Evolutionary conservation across 2,888 invertebrate genomes (phyloP), one percentile per base, ranked within the genome.

Genomic region (Drosophila nigricruria): DNA sequence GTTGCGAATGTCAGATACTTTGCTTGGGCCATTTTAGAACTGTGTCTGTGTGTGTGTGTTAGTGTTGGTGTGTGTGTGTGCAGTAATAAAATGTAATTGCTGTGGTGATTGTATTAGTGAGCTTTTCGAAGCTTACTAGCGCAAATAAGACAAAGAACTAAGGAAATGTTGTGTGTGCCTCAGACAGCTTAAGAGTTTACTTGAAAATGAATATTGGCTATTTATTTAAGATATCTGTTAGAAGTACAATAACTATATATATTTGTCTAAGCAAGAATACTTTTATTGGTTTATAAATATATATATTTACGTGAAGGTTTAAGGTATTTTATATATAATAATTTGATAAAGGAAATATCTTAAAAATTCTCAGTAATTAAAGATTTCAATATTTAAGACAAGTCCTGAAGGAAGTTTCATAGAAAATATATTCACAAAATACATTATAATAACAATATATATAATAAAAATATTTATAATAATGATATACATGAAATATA

Each of bases 1-100:
- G 79, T 78, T 78, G 65, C 69, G 69, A 79, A 75, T 75, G 77
- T 70, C 79, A 82, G 73, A 71, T 77, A 70, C 73, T 83, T 77
- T 71, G 73, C 77, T 66, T 73, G 62, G 62, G 64, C 59, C 79
- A 79, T 76, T 73, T 74, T 53, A 74, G 56, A 70, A 36, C 23
- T 32, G 12, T 27, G 16, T 23, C 25, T 47, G 52, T 50, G 62
- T 54, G 43, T 57, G 52, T 57, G 56, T 53, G 49, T 45, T n/a
- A n/a, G n/a, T 42, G n/a, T n/a, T n/a, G n/a, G n/a, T n/a, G 58
- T 54, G 30, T 60, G 40, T 54, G 36, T 36, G 52, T 42, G 34
- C 47, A 20, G 60, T 42, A 65, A 66, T 77, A 74, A 69, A 79
- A 77, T 81, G 68, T 71, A 30, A 60, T 78, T 75, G 79, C 62